Evolutionary conservation across 2,888 invertebrate genomes (phyloP).

Genomic region (Tridacna crocea): DNA sequence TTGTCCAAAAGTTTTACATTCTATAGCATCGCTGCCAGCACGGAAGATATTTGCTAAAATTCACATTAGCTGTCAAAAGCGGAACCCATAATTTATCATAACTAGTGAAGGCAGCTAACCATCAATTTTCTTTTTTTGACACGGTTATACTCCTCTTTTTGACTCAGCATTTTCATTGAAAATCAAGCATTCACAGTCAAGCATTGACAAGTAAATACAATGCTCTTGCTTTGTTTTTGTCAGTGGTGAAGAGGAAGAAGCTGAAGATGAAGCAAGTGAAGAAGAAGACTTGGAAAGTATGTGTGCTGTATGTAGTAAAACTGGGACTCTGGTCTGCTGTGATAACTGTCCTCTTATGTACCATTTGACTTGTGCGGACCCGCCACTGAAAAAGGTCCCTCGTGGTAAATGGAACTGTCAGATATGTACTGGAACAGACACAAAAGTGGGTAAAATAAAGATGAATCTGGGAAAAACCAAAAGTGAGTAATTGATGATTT

Average conservation of each 20-base stretch:
- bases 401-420: slow-evolving; percentile 79
- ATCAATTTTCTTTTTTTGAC: too few relatives aligned
- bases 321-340: slow-evolving; percentile 76
- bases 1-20: too few relatives aligned
- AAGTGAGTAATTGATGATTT: background rate
- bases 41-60: too few relatives aligned
- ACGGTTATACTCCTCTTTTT: too few relatives aligned
- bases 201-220: too few relatives aligned
- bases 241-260: slow-evolving; percentile 59
- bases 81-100: too few relatives aligned
- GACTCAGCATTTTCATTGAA: too few relatives aligned
- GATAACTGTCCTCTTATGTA: slow-evolving; percentile 78
- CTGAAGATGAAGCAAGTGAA: slow-evolving; percentile 61
- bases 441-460: slow-evolving; percentile 68
- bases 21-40: too few relatives aligned
- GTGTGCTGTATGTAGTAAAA: slow-evolving; percentile 75
- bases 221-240: background rate
- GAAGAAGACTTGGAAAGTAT: slow-evolving; percentile 69
- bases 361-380: slow-evolving; percentile 76
- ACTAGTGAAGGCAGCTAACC: too few relatives aligned
- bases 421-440: slow-evolving; percentile 72
- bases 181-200: too few relatives aligned
- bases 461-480: slow-evolving; percentile 58
- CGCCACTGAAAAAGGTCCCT: slow-evolving; percentile 77
- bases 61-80: too few relatives aligned